A percentile compares a stretch with the other conserved stretches of the same genome.
Evolutionary conservation across 1,140 invertebrate species (phyloP).

Genomic region (Orussus abietinus): DNA sequence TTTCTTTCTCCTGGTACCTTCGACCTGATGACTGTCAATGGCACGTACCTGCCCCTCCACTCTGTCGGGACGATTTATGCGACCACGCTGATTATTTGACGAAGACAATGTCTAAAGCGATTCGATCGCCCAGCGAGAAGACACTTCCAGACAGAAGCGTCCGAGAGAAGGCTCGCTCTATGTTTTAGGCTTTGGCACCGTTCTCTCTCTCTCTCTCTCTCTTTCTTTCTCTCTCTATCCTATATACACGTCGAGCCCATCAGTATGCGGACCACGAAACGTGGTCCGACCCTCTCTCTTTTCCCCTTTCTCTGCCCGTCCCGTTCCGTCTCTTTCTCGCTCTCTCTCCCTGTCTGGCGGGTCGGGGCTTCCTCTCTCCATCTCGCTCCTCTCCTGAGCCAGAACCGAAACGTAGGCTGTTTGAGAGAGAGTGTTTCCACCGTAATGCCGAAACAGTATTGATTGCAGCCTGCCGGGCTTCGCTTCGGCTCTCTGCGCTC

Average conservation of each 20-base stretch:
- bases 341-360: constrained; percentile 14
- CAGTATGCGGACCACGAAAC: constrained; percentile 53
- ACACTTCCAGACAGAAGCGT: no score
- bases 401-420: constrained; percentile 47
- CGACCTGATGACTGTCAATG: no score
- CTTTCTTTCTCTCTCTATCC: constrained; percentile 16
- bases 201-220: constrained; percentile 17
- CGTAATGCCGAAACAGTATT: constrained; percentile 54
- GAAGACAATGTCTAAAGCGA: no score
- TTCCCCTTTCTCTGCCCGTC: constrained; percentile 19
- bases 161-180: no score
- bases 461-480: constrained; percentile 44
- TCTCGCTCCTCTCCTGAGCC: constrained; percentile 15
- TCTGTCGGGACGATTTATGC: no score
- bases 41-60: no score
- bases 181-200: constrained; percentile 31
- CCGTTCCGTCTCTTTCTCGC: constrained; percentile 9
- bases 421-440: constrained; percentile 48
- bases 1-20: no score
- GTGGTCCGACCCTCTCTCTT: constrained; percentile 31
- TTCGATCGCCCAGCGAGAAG: no score
- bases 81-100: no score
- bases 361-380: constrained; percentile 16
- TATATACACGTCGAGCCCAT: constrained; percentile 31
- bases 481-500: constrained; percentile 18